Evolutionary conservation across 2,113 vertebrate genomes (phyloP).

Genomic region (Amphiprion percula): DNA sequence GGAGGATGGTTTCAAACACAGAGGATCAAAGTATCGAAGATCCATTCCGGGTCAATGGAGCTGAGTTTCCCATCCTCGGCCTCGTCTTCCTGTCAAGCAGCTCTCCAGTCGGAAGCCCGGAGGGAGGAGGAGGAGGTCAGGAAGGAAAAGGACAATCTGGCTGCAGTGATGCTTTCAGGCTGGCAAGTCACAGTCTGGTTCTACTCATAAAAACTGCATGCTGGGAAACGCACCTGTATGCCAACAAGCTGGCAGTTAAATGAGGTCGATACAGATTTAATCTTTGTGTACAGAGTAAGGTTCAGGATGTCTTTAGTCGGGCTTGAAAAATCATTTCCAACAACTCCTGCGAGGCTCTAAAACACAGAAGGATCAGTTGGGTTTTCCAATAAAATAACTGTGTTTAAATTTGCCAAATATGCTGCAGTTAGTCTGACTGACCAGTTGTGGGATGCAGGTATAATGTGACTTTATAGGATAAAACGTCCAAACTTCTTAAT

Average conservation of each 20-base stretch:
- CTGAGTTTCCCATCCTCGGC: slow-evolving; percentile 28
- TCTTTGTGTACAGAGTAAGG: not conserved
- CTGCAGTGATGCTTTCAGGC: not conserved
- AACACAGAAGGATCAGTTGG: too few species aligned
- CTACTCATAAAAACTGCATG: not conserved
- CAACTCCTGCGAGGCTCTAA: too few species aligned
- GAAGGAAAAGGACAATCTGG: not conserved
- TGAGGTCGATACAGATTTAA: slow-evolving; percentile 5
- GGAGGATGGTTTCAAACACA: slow-evolving; percentile 34
- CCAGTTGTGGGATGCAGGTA: too few species aligned
- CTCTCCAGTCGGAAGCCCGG: slow-evolving; percentile 31
- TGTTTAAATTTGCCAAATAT: not conserved
- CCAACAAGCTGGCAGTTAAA: slow-evolving; percentile 1
- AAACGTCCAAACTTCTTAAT: too few species aligned
- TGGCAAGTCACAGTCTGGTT: not conserved
- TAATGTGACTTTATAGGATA: too few species aligned
- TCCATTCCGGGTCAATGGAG: slow-evolving; percentile 60
- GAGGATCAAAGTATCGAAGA: slow-evolving; percentile 59
- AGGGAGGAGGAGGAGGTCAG: slow-evolving; percentile 21
- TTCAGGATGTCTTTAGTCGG: too few species aligned
- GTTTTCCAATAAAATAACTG: too few species aligned
- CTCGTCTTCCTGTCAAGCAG: slow-evolving; percentile 52
- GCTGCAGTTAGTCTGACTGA: too few species aligned
- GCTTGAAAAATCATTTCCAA: not conserved
- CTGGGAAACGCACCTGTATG: not conserved